Evolutionary conservation across 2,797 vertebrate species (phyloP).

Genomic region (Cryptoblepharus egeriae): DNA sequence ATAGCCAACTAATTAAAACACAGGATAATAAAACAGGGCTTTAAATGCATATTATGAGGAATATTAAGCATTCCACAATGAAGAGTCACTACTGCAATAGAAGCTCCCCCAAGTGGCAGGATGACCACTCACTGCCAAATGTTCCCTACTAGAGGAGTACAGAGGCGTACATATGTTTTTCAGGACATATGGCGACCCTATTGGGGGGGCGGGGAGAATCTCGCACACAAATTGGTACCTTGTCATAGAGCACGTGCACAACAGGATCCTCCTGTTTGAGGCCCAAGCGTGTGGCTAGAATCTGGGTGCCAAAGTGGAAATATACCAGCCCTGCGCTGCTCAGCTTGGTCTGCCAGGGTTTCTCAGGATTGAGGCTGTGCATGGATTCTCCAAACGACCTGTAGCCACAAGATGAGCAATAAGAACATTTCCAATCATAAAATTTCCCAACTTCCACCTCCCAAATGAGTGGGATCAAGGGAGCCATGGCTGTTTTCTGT

Average conservation of each 20-base stretch:
- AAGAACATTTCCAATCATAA: background rate
- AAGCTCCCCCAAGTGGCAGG: too few species aligned
- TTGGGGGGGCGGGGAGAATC: background rate
- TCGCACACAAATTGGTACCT: slow-evolving; percentile 75
- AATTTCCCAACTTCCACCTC: background rate
- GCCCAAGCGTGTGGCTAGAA: slow-evolving; percentile 83
- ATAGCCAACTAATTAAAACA: too few species aligned
- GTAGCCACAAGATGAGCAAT: too few species aligned
- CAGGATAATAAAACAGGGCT: too few species aligned
- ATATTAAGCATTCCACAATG: too few species aligned
- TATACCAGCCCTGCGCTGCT: slow-evolving; percentile 95
- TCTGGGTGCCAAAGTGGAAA: slow-evolving; percentile 86
- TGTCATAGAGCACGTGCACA: slow-evolving; percentile 86
- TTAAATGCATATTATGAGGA: too few species aligned
- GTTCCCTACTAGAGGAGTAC: too few species aligned
- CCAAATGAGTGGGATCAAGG: background rate
- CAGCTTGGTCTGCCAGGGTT: slow-evolving; percentile 92
- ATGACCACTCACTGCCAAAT: too few species aligned
- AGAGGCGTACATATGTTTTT: too few species aligned
- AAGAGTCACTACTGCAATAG: too few species aligned
- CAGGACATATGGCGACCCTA: background rate
- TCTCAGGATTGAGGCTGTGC: slow-evolving; percentile 85
- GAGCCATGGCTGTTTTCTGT: background rate
- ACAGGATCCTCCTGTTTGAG: slow-evolving; percentile 78
- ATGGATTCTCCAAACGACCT: slow-evolving; percentile 89